Conservation (phyloP, 2,113 vertebrate genomes). For the Kobus ellipsiprymnus region DNA sequence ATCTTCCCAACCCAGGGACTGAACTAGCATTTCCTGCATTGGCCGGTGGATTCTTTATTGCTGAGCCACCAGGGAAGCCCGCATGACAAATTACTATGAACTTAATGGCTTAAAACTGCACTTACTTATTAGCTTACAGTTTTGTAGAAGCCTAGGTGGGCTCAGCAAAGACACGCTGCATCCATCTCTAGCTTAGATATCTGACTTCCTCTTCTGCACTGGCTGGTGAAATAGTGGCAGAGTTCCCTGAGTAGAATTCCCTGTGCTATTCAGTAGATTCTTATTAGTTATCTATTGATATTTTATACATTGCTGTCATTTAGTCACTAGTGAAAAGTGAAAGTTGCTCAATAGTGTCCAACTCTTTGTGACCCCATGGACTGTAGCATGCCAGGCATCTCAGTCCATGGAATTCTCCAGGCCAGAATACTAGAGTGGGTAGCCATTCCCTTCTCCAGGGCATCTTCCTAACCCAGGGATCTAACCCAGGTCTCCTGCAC, state of each 20-base stretch:
- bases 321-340: not conserved
- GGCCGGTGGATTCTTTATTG: not conserved
- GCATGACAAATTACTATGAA: not conserved
- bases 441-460: not conserved
- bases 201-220: not conserved
- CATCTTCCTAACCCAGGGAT: not conserved
- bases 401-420: not conserved
- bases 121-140: not conserved
- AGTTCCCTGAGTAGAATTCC: not conserved
- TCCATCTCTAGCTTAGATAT: not conserved
- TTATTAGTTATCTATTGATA: not conserved
- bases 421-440: not conserved
- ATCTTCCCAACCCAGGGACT: not conserved
- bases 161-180: not conserved
- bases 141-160: not conserved
- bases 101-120: not conserved
- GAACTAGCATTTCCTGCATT: not conserved
- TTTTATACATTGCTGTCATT: not conserved
- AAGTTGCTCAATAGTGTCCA: not conserved
- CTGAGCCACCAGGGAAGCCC: not conserved
- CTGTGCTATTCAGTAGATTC: not conserved
- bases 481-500: accelerated
- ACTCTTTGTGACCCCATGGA: not conserved
- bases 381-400: not conserved
- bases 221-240: not conserved